phyloP scores from a whole-genome alignment of 2,888 invertebrate species.

The Plemyria rubiginata region DNA sequence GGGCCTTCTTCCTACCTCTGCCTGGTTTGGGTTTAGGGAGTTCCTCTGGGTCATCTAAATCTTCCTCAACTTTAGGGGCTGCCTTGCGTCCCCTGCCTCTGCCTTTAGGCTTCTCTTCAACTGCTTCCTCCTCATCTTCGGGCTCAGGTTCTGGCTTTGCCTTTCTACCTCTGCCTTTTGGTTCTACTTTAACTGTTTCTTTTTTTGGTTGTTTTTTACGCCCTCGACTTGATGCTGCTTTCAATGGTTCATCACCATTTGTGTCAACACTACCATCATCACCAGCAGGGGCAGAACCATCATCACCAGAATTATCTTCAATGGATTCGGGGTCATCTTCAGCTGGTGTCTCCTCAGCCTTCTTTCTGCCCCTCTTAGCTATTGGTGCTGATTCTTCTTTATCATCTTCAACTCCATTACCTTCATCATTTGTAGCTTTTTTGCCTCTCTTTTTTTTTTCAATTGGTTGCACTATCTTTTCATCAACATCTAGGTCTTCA shows the following conservation, averaged over 20 bases:
- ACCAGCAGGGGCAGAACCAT: conserved; percentile 55
- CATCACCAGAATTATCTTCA: conserved; percentile 62
- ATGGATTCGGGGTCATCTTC: conserved; percentile 53
- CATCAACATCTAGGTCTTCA: conserved; percentile 42
- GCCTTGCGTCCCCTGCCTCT: conserved; percentile 68
- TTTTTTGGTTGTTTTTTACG: conserved; percentile 70
- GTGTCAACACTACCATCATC: conserved; percentile 54
- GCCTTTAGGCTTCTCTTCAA: conserved; percentile 64
- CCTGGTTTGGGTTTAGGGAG: conserved; percentile 51
- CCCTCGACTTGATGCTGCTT: conserved; percentile 54
- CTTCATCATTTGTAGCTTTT: conserved; percentile 55
- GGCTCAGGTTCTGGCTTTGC: conserved; percentile 53
- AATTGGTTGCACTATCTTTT: conserved; percentile 42
- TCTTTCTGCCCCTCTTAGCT: conserved; percentile 70
- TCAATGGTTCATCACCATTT: conserved; percentile 60
- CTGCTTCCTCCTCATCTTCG: conserved; percentile 45
- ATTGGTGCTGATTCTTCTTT: conserved; percentile 59
- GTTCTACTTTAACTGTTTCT: conserved; percentile 52
- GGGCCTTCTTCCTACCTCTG: conserved; percentile 52
- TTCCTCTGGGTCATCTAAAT: conserved; percentile 60
- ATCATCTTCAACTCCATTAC: conserved; percentile 52
- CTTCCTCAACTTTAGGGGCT: conserved; percentile 54
- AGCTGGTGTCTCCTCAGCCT: conserved; percentile 55
- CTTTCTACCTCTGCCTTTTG: conserved; percentile 63
- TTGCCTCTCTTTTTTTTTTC: conserved; percentile 68